phyloP scores from a whole-genome alignment of 2,797 vertebrate genomes.

The Girardinus metallicus region DNA sequence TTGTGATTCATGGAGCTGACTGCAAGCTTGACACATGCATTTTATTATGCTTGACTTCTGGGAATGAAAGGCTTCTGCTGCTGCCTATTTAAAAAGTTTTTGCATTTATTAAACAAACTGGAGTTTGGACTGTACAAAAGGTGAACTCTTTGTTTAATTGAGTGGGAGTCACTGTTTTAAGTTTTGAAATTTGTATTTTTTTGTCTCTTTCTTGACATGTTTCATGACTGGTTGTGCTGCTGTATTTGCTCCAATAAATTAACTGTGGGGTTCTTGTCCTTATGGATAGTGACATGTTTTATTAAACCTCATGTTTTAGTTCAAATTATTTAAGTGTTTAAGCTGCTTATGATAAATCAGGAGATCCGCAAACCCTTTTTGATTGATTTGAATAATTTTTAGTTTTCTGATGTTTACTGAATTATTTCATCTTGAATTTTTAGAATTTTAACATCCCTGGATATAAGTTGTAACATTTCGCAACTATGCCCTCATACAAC shows the following conservation, averaged over 20 bases:
- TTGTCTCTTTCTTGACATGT: neutral
- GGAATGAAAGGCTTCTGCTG: slow-evolving; percentile 48
- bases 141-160: neutral
- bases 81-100: slow-evolving; percentile 21
- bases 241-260: neutral
- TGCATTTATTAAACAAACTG: slow-evolving; percentile 5
- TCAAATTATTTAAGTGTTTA: neutral
- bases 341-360: neutral
- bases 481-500: neutral
- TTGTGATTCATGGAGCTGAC: slow-evolving; percentile 72
- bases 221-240: neutral
- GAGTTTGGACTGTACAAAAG: slow-evolving; percentile 14
- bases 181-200: neutral
- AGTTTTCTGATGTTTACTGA: neutral
- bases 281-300: neutral
- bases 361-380: neutral
- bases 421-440: neutral
- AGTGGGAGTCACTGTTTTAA: neutral
- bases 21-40: slow-evolving; percentile 59
- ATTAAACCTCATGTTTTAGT: neutral
- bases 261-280: neutral
- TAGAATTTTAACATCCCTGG: neutral
- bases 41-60: slow-evolving; percentile 64
- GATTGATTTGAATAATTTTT: too few species aligned
- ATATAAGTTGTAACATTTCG: neutral